Percentiles rank a stretch among this genome's conserved stretches.
phyloP scores from a whole-genome alignment of 2,113 vertebrate species.

The Salvator merianae region DNA sequence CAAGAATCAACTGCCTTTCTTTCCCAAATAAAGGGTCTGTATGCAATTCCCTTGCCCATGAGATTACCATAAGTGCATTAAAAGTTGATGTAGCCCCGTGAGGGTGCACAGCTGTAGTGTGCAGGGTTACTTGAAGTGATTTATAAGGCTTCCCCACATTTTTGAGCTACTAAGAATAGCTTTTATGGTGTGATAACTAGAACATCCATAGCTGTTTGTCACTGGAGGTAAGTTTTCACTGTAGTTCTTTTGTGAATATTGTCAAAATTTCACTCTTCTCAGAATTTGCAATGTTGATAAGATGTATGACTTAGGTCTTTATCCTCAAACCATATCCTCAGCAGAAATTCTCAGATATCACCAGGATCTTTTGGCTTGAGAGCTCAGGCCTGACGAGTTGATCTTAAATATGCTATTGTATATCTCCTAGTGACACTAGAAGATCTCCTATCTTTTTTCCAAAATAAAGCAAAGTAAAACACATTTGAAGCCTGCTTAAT shows the following conservation, averaged over 20 bases:
- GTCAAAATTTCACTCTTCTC: background rate
- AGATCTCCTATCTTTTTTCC: background rate
- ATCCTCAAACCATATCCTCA: background rate
- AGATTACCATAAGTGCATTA: background rate
- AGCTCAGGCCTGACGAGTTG: background rate
- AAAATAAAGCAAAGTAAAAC: background rate
- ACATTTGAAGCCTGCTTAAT: background rate
- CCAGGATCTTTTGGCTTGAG: background rate
- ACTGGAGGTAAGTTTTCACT: background rate
- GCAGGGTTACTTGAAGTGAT: background rate
- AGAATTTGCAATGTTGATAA: background rate
- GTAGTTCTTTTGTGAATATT: background rate
- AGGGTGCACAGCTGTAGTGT: background rate
- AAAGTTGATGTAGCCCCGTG: slow-evolving; percentile 17
- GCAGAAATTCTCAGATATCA: background rate
- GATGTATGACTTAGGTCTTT: background rate
- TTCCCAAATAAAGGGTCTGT: slow-evolving; percentile 28
- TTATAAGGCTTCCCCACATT: slow-evolving; percentile 3
- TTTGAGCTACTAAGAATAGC: background rate
- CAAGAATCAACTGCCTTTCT: slow-evolving; percentile 8
- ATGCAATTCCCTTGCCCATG: background rate
- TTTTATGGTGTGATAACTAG: background rate
- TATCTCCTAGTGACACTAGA: background rate
- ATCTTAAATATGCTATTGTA: background rate
- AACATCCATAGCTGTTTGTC: background rate